Evolutionary conservation across 2,888 invertebrate genomes (phyloP).

Genomic region (Eupeodes latifasciatus): DNA sequence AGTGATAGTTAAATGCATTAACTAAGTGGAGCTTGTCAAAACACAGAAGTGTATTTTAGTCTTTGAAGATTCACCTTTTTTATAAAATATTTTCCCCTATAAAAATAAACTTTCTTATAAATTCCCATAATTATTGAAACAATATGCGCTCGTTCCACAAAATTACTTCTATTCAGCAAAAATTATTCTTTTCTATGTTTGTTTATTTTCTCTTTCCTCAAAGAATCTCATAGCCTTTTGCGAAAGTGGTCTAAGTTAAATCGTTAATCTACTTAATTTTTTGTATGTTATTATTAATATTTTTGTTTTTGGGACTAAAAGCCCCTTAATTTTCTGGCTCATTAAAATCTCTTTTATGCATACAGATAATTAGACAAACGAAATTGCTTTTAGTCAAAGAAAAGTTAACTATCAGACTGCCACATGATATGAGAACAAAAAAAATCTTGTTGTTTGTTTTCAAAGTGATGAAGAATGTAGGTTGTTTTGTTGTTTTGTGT

Average conservation of each 20-base stretch:
- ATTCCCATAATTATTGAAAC: constrained; percentile 44
- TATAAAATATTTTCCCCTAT: background rate
- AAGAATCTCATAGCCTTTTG: background rate
- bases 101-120: background rate
- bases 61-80: background rate
- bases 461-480: constrained; percentile 30
- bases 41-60: no score
- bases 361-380: background rate
- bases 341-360: constrained; percentile 46
- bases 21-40: no score
- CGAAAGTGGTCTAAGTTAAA: constrained; percentile 45
- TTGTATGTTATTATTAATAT: background rate
- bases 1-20: no score
- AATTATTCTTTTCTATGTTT: background rate
- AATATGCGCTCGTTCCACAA: constrained; percentile 17
- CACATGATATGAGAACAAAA: constrained; percentile 4
- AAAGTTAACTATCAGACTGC: background rate
- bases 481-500: constrained; percentile 5
- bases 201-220: background rate
- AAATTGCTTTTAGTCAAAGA: background rate
- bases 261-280: constrained; percentile 56
- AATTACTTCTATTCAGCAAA: constrained; percentile 5
- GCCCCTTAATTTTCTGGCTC: constrained; percentile 61
- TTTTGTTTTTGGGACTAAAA: constrained; percentile 32
- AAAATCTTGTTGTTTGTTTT: background rate